A percentile compares a stretch with the other conserved stretches of the same genome.
Evolutionary conservation across 2,797 vertebrate species (phyloP).

Genomic region (Tangara arthus): DNA sequence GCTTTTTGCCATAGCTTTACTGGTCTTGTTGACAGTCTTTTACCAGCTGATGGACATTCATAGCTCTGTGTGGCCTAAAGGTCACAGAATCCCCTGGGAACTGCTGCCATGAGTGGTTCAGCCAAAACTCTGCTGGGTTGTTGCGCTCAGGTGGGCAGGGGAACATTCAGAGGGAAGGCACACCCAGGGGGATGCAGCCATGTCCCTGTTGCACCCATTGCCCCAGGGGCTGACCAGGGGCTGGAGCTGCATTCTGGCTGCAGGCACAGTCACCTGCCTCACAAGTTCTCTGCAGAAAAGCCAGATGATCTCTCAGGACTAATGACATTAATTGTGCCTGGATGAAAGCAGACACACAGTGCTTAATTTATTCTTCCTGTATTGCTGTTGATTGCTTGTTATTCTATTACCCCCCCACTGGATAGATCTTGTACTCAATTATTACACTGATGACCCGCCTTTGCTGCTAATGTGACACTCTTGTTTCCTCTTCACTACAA

Average conservation of each 20-base stretch:
- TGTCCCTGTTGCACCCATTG: background rate
- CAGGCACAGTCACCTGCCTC: background rate
- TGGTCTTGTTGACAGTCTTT: background rate
- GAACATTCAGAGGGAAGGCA: background rate
- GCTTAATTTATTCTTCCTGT: conserved; percentile 44
- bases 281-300: background rate
- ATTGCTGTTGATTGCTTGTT: conserved; percentile 51
- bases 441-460: conserved; percentile 18
- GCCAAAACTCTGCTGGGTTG: background rate
- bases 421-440: conserved; percentile 54
- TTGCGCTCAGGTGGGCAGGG: background rate
- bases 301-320: background rate
- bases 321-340: conserved; percentile 55
- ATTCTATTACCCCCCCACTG: conserved; percentile 61
- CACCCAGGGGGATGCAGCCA: fast-evolving
- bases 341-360: conserved; percentile 21
- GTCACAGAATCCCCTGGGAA: background rate
- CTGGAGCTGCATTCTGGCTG: background rate
- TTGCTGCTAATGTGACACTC: conserved; percentile 23
- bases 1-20: background rate
- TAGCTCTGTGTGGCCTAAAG: background rate
- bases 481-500: conserved; percentile 29
- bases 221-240: background rate
- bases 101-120: background rate
- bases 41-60: background rate